phyloP scores from a whole-genome alignment of 2,888 invertebrate species.

The Caenorhabditis zanzibari region DNA sequence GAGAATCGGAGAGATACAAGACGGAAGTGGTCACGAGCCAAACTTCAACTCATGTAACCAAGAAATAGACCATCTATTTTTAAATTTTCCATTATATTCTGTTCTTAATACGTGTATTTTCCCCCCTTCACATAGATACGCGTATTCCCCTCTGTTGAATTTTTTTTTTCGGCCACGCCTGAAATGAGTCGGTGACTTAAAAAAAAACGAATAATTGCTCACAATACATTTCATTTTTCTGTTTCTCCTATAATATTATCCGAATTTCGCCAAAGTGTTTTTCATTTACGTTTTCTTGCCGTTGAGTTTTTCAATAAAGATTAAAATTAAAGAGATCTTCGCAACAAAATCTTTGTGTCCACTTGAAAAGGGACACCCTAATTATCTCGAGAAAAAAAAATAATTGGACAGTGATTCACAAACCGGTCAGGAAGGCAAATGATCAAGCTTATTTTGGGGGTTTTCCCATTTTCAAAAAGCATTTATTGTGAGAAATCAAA shows the following conservation, averaged over 20 bases:
- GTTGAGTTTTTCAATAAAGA: slow-evolving; percentile 11
- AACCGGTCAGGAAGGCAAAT: slow-evolving; percentile 3
- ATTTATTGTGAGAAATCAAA: too few species aligned
- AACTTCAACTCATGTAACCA: slow-evolving; percentile 60
- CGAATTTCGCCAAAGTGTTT: slow-evolving; percentile 46
- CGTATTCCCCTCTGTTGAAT: slow-evolving; percentile 32
- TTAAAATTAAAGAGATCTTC: slow-evolving; percentile 5
- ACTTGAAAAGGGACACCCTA: slow-evolving; percentile 5
- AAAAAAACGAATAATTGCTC: slow-evolving; percentile 41
- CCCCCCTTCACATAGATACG: slow-evolving; percentile 41
- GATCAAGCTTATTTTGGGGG: too few species aligned
- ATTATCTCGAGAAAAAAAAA: slow-evolving; percentile 26
- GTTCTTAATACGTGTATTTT: slow-evolving; percentile 49
- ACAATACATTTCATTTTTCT: slow-evolving; percentile 10
- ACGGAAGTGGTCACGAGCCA: slow-evolving; percentile 65
- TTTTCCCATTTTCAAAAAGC: too few species aligned
- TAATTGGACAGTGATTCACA: slow-evolving; percentile 9
- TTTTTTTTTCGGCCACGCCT: slow-evolving; percentile 44
- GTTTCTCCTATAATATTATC: not conserved
- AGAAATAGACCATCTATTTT: slow-evolving; percentile 42
- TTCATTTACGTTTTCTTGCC: slow-evolving; percentile 33
- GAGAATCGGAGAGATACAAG: slow-evolving; percentile 66
- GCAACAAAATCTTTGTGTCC: not conserved
- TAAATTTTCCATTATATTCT: slow-evolving; percentile 12
- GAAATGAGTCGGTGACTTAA: slow-evolving; percentile 44